phyloP scores from a whole-genome alignment of 2,113 vertebrate genomes.

The Conger conger region DNA sequence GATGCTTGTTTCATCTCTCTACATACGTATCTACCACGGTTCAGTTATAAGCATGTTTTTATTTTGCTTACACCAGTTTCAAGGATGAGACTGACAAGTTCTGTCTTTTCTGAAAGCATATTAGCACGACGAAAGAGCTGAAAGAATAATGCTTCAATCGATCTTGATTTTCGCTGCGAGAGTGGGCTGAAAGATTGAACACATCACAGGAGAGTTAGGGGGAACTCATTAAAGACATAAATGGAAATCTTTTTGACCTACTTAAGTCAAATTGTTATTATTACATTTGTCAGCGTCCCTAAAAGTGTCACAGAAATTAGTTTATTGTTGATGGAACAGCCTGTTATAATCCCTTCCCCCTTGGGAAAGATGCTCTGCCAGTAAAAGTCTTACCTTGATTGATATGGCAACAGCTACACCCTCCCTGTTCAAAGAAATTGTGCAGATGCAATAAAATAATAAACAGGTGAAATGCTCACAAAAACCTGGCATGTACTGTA shows the following conservation, averaged over 20 bases:
- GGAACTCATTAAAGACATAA: not conserved
- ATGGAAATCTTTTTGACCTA: not conserved
- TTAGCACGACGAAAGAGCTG: slow-evolving; percentile 20
- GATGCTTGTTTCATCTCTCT: not conserved
- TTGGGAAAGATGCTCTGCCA: not conserved
- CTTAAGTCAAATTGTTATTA: not conserved
- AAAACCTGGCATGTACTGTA: not conserved
- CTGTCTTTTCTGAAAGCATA: not conserved
- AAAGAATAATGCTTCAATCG: not conserved
- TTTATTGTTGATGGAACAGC: not conserved
- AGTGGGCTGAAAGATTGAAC: not conserved
- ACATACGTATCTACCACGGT: slow-evolving; percentile 6
- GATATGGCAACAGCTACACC: not conserved
- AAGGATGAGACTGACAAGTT: slow-evolving; percentile 2
- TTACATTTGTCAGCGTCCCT: not conserved
- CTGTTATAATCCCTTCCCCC: not conserved
- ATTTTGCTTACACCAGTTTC: not conserved
- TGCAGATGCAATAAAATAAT: not conserved
- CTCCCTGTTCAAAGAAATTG: not conserved
- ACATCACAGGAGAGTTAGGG: not conserved
- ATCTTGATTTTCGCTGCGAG: not conserved
- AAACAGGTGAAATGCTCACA: not conserved
- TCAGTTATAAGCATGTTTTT: not conserved
- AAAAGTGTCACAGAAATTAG: not conserved
- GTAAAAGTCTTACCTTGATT: not conserved